Evolutionary conservation across 2,113 vertebrate species (phyloP), one percentile per base, ranked within the genome.

Genomic region (Phoenicopterus ruber): DNA sequence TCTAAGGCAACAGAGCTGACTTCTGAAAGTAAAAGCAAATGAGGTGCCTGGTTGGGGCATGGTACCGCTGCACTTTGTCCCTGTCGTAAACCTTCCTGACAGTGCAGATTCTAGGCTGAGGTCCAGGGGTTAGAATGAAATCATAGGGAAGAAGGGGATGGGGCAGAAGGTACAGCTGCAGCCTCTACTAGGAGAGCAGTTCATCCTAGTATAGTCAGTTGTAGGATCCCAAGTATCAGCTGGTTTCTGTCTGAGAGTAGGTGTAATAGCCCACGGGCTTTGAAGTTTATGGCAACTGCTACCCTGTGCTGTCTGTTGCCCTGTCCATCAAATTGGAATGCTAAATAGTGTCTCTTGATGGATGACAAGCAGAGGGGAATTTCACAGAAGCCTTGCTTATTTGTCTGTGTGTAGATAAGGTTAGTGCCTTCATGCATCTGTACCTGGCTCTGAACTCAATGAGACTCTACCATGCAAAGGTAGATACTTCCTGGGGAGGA

Each of bases 1-100:
- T 71, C 34, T 57, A 74, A 52, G 66, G 44, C 32, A 19, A 7
- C 20, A 17, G n/a, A 58, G 29, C 11, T 77, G 84, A 49, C 5
- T 93, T 80, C 65, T 70, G 86, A 95, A 96, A 95, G 95, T 91
- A 91, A 94, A 96, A 97, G 84, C 42, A 66, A 49, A 11, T 0
- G 4, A 7, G 6, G 3, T 88, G 70, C 21, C 6, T 77, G 54
- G 14, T 18, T 77, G 62, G 28, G 74, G 13, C 13, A 3, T 29
- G 54, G 10, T 55, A 31, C 90, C 0, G 1, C 50, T 2, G 71
- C 17, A 69, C 84, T 86, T 95, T 62, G 93, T 82, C 42, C 26
- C 0, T 70, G 42, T 66, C 2, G 1, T 93, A 91, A 96, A 80
- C 29, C 4, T 18, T 92, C 9, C 78, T 86, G 93, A 77, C 66